Evolutionary conservation across 2,888 invertebrate species (phyloP).

Genomic region (Lordiphosa andalusiaca): DNA sequence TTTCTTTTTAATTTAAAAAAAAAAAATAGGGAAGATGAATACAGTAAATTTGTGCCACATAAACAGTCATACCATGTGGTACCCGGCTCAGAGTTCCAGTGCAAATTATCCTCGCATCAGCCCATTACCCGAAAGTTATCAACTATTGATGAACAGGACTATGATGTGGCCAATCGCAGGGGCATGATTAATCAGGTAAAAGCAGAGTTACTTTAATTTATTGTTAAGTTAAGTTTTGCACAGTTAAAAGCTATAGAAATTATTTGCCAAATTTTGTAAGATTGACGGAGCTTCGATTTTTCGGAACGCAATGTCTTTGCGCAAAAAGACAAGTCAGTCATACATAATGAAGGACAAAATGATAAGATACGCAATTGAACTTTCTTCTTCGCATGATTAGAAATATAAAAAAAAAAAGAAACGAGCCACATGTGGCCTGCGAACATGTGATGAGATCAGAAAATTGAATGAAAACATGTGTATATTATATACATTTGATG

Average conservation of each 20-base stretch:
- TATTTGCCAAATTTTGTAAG: too few relatives aligned
- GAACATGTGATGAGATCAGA: slow-evolving; percentile 52
- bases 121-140: slow-evolving; percentile 40
- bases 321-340: not conserved
- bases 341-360: slow-evolving; percentile 61
- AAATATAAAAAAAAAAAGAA: too few relatives aligned
- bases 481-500: slow-evolving; percentile 15
- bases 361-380: slow-evolving; percentile 67
- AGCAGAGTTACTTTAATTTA: too few relatives aligned
- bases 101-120: slow-evolving; percentile 44
- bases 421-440: slow-evolving; percentile 37
- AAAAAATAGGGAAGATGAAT: slow-evolving; percentile 75
- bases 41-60: slow-evolving; percentile 70
- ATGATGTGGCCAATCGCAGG: slow-evolving; percentile 52
- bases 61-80: slow-evolving; percentile 70
- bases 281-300: too few relatives aligned
- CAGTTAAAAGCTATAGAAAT: too few relatives aligned
- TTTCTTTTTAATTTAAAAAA: slow-evolving; percentile 8
- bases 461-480: slow-evolving; percentile 21
- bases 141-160: slow-evolving; percentile 67
- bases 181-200: slow-evolving; percentile 73
- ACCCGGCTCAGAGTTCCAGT: slow-evolving; percentile 63
- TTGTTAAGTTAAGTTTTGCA: too few relatives aligned
- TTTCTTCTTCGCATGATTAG: slow-evolving; percentile 58
- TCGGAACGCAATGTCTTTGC: slow-evolving; percentile 1